A percentile compares a stretch with the other conserved stretches of the same genome.
phyloP scores from a whole-genome alignment of 1,140 invertebrate genomes.

The Papilio machaon region DNA sequence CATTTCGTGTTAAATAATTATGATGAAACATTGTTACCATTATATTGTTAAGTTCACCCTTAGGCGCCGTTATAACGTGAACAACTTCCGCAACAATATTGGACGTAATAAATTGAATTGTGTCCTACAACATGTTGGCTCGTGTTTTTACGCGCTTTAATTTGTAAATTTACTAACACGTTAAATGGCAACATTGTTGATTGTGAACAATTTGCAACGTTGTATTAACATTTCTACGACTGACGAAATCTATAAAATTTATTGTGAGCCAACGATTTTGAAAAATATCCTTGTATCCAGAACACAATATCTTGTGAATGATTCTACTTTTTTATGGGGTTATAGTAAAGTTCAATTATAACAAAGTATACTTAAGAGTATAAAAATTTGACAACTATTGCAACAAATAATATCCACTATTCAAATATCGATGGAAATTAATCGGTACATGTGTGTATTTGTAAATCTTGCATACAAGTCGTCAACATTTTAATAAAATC shows the following conservation, averaged over 20 bases:
- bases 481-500: background rate
- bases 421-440: background rate
- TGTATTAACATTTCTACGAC: background rate
- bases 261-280: background rate
- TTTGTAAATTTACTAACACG: background rate
- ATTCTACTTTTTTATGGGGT: background rate
- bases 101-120: slow-evolving; percentile 22
- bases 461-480: background rate
- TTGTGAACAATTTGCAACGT: background rate
- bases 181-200: background rate
- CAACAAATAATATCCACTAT: no score
- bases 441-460: no score
- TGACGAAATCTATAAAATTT: background rate
- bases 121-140: background rate
- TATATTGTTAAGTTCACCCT: slow-evolving; percentile 18
- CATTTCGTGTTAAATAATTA: slow-evolving; percentile 5
- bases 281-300: background rate
- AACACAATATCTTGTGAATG: background rate
- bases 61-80: slow-evolving; percentile 20
- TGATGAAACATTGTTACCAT: slow-evolving; percentile 10
- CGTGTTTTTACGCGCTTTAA: background rate
- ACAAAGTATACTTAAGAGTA: no score
- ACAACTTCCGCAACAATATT: slow-evolving; percentile 10
- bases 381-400: no score
- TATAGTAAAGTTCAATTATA: no score